phyloP scores from a whole-genome alignment of 2,113 vertebrate genomes.

The Anhinga rufa region DNA sequence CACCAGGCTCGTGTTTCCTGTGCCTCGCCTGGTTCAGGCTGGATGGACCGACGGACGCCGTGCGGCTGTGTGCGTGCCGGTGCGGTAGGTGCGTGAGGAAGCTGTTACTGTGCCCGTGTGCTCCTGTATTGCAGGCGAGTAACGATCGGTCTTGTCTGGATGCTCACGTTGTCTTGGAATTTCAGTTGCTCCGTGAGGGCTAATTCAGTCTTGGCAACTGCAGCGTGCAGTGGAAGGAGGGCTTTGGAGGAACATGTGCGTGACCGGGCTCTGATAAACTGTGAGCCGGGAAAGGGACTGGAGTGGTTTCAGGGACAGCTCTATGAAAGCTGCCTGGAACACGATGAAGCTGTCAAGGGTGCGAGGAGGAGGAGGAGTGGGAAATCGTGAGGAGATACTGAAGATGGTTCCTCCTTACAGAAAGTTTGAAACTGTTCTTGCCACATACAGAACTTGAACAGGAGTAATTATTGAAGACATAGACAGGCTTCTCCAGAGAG shows the following conservation, averaged over 20 bases:
- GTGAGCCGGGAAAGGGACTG: neutral
- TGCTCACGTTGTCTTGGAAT: neutral
- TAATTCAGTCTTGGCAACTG: neutral
- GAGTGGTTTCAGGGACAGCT: neutral
- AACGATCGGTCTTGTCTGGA: neutral
- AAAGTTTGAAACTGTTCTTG: neutral
- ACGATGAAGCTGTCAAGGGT: neutral
- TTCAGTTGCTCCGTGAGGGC: neutral
- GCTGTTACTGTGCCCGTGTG: neutral
- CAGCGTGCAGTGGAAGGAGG: neutral
- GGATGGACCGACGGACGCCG: accelerated
- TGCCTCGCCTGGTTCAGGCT: neutral
- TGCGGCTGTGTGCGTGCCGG: accelerated
- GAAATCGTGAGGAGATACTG: neutral
- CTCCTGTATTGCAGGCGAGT: neutral
- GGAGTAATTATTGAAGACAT: neutral
- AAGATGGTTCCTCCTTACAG: neutral
- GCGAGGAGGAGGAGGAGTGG: neutral
- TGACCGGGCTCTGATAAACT: neutral
- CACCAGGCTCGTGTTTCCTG: neutral
- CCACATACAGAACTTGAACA: neutral
- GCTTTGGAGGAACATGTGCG: neutral
- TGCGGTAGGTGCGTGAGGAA: neutral
- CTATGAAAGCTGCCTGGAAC: neutral
- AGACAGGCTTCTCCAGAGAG: neutral